These are phyloP conservation scores for Nasonovia ribisnigri DNA, from an alignment of 2,888 invertebrate species.

Conservation along the genomic window DNA sequence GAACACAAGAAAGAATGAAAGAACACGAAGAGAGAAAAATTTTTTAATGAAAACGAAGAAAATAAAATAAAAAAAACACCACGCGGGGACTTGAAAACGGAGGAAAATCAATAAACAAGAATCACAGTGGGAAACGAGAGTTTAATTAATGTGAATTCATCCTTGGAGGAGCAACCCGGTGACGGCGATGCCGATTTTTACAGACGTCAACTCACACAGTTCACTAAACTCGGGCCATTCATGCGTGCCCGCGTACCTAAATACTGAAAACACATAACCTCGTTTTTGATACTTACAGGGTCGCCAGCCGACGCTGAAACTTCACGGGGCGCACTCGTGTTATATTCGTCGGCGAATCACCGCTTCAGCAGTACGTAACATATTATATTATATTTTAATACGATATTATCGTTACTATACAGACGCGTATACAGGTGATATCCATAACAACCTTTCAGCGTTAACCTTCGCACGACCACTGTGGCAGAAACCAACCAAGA, in stretches of 20 bases:
- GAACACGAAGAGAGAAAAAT: neutral
- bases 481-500: conserved; percentile 32
- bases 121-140: conserved; percentile 63
- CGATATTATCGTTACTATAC: neutral
- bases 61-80: conserved; percentile 28
- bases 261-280: conserved; percentile 51
- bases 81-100: conserved; percentile 46
- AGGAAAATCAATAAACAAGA: conserved; percentile 61
- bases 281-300: conserved; percentile 57
- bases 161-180: conserved; percentile 61
- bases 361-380: neutral
- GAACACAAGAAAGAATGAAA: conserved; percentile 17
- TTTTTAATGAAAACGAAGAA: conserved; percentile 46
- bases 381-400: neutral
- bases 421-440: neutral
- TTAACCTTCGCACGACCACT: conserved; percentile 25
- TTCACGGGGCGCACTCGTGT: neutral
- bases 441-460: neutral
- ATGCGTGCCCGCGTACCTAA: conserved; percentile 57
- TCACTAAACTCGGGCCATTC: conserved; percentile 58
- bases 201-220: conserved; percentile 38
- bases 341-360: neutral
- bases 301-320: conserved; percentile 3
- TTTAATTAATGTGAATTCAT: conserved; percentile 64
- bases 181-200: conserved; percentile 58